These are phyloP conservation scores for Gadopsis marmoratus DNA, from an alignment of 2,797 vertebrate genomes.

Conservation along the genomic window DNA sequence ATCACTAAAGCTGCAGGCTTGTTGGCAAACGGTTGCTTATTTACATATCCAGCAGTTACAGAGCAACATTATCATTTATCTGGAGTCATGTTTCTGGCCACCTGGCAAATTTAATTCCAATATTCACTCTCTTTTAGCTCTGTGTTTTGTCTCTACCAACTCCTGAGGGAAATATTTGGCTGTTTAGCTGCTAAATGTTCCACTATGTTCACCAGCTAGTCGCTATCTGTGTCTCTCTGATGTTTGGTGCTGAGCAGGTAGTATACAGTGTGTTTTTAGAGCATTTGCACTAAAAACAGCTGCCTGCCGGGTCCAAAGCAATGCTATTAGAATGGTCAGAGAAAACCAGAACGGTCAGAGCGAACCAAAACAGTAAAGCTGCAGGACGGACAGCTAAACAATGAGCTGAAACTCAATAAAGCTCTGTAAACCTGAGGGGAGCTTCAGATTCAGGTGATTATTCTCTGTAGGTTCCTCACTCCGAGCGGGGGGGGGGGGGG, in stretches of 20 bases:
- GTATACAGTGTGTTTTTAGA: background rate
- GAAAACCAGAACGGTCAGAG: background rate
- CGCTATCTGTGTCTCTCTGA: background rate
- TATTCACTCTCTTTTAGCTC: background rate
- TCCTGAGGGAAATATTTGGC: no score
- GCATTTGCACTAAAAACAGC: background rate
- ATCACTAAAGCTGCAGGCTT: background rate
- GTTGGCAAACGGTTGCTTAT: background rate
- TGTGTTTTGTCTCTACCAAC: background rate
- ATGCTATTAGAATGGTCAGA: background rate
- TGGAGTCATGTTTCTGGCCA: background rate
- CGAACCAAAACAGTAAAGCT: background rate
- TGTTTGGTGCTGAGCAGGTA: background rate
- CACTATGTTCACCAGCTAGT: background rate
- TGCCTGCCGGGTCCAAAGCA: background rate
- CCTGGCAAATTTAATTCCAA: background rate
- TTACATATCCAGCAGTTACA: background rate
- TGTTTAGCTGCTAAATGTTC: background rate
- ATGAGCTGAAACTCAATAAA: background rate
- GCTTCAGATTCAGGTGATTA: background rate
- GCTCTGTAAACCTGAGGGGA: background rate
- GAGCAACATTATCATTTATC: background rate
- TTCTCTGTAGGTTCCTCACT: background rate
- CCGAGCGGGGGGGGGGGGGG: no score
- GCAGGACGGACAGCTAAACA: rapidly evolving